phyloP scores from a whole-genome alignment of 2,888 invertebrate genomes.

The Ferrisia virgata region DNA sequence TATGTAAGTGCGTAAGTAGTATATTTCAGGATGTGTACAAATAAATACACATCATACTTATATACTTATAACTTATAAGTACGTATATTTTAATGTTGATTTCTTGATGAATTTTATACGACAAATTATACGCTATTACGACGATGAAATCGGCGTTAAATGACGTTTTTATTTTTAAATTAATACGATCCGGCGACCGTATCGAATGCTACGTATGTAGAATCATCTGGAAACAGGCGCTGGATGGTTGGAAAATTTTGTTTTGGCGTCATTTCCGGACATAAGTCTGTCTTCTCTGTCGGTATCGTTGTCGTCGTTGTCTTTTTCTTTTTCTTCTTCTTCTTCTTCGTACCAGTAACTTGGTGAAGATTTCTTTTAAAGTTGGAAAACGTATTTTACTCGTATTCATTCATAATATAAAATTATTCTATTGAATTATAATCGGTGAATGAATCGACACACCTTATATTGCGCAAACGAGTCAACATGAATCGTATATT shows the following conservation, averaged over 20 bases:
- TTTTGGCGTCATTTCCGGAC: background rate
- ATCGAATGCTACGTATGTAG: background rate
- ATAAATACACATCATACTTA: background rate
- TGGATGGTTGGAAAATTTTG: background rate
- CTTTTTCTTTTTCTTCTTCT: no score
- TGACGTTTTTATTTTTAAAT: background rate
- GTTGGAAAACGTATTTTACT: background rate
- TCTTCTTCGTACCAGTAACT: no score
- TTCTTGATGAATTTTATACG: background rate
- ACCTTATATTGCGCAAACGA: background rate
- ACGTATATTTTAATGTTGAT: background rate
- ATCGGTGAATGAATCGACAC: background rate
- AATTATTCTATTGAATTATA: background rate
- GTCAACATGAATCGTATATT: background rate
- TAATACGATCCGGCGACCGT: background rate
- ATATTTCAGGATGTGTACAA: background rate
- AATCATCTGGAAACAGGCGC: background rate
- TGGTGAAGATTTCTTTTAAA: background rate
- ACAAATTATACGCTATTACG: background rate
- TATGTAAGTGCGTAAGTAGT: no score
- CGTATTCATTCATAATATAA: background rate
- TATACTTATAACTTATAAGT: background rate
- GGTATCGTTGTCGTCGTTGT: background rate
- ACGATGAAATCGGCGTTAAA: constrained; percentile 17
- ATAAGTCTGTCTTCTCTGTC: background rate